These are phyloP conservation scores for Pachycephala philippinensis DNA, from an alignment of 2,113 vertebrate genomes.

Conservation along the genomic window DNA sequence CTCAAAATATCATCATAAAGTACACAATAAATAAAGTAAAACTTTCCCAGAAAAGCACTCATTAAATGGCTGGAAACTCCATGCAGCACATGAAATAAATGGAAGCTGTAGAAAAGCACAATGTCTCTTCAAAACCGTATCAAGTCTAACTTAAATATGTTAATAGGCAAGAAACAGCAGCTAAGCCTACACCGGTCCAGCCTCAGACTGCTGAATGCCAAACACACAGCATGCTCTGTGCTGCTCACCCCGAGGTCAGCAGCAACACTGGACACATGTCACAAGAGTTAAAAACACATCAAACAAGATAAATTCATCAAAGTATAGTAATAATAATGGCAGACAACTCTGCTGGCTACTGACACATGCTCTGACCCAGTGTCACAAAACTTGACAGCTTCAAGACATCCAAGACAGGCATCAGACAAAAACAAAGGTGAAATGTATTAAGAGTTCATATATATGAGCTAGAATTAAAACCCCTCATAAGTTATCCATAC, in stretches of 20 bases:
- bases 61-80: neutral
- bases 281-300: conserved; percentile 6
- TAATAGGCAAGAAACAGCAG: neutral
- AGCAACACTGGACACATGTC: neutral
- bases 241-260: neutral
- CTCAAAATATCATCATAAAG: neutral
- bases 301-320: neutral
- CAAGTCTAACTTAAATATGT: neutral
- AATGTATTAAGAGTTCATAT: neutral
- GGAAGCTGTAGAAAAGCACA: neutral
- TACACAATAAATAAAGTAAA: neutral
- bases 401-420: neutral
- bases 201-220: neutral
- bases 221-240: neutral
- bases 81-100: neutral
- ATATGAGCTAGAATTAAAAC: neutral
- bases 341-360: neutral
- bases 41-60: neutral
- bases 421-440: neutral
- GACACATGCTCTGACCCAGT: neutral
- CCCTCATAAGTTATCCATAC: neutral
- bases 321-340: neutral
- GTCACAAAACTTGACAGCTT: neutral
- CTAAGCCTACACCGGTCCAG: neutral
- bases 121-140: neutral